A percentile compares a stretch with the other conserved stretches of the same genome.
phyloP scores from a whole-genome alignment of 2,888 invertebrate species.

The Diaphora mendica region DNA sequence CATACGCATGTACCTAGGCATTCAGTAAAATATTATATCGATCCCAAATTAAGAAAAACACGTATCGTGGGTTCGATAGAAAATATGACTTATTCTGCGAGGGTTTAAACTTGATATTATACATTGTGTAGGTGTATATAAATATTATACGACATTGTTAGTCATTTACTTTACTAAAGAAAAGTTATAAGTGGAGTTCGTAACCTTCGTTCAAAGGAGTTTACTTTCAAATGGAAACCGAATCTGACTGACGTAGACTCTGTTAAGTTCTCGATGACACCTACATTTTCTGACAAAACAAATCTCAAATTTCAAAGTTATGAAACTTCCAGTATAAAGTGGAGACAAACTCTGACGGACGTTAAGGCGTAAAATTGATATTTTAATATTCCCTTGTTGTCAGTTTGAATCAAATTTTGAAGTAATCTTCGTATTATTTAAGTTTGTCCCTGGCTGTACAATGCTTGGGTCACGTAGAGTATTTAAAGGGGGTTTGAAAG shows the following conservation, averaged over 20 bases:
- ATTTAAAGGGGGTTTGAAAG: slow-evolving; percentile 13
- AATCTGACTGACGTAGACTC: slow-evolving; percentile 22
- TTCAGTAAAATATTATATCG: no score
- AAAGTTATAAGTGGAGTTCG: neutral
- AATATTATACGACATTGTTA: neutral
- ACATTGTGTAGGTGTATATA: neutral
- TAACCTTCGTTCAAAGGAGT: slow-evolving; percentile 9
- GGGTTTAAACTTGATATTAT: neutral
- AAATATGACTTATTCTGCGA: neutral
- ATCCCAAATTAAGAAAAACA: no score
- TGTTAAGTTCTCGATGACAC: slow-evolving; percentile 42
- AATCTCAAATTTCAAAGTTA: slow-evolving; percentile 53
- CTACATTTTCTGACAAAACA: slow-evolving; percentile 47
- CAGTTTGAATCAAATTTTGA: slow-evolving; percentile 62
- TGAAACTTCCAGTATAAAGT: slow-evolving; percentile 54
- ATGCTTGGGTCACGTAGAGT: slow-evolving; percentile 26
- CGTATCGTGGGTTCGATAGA: no score
- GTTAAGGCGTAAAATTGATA: slow-evolving; percentile 64
- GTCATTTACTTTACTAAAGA: neutral
- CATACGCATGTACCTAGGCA: no score
- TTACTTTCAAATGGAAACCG: slow-evolving; percentile 16
- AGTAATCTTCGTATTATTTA: slow-evolving; percentile 57
- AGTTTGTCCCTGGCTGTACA: slow-evolving; percentile 46
- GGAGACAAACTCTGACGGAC: slow-evolving; percentile 53
- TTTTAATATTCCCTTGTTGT: slow-evolving; percentile 65